phyloP scores from a whole-genome alignment of 2,797 vertebrate genomes.

The Sebastes glaucus region DNA sequence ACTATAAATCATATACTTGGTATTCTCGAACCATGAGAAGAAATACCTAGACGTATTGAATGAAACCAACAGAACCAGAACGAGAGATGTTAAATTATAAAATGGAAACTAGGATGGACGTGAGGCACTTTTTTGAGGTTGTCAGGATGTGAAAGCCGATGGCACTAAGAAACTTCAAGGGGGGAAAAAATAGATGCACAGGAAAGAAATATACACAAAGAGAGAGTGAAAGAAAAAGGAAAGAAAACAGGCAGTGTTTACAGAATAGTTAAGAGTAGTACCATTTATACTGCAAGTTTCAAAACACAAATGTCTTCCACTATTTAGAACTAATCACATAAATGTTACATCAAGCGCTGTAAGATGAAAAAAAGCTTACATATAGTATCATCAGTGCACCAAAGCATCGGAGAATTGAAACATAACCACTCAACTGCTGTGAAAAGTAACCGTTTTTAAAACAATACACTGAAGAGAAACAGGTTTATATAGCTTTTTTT shows the following conservation, averaged over 20 bases:
- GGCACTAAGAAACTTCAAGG: slow-evolving; percentile 80
- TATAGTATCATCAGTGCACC: slow-evolving; percentile 83
- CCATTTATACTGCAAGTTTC: slow-evolving; percentile 86
- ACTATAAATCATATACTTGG: slow-evolving; percentile 91
- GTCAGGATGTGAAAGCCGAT: slow-evolving; percentile 86
- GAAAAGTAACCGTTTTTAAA: slow-evolving; percentile 78
- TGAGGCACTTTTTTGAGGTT: slow-evolving; percentile 97
- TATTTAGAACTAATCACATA: slow-evolving; percentile 84
- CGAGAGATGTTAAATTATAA: slow-evolving; percentile 85
- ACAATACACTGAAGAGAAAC: slow-evolving; percentile 84
- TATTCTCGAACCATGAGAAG: slow-evolving; percentile 83
- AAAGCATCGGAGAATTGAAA: slow-evolving; percentile 83
- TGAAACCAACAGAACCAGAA: slow-evolving; percentile 82
- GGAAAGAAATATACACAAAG: slow-evolving; percentile 79
- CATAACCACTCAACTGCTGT: slow-evolving; percentile 85
- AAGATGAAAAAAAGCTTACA: slow-evolving; percentile 80
- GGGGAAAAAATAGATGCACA: slow-evolving; percentile 68
- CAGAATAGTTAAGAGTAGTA: slow-evolving; percentile 85
- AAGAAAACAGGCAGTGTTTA: slow-evolving; percentile 84
- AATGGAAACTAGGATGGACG: slow-evolving; percentile 90
- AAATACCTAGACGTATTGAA: slow-evolving; percentile 84
- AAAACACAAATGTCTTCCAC: slow-evolving; percentile 87
- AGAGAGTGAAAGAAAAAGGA: slow-evolving; percentile 67
- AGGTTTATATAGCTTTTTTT: slow-evolving; percentile 81
- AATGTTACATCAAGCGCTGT: slow-evolving; percentile 87